Evolutionary conservation across 2,113 vertebrate genomes (phyloP).

Genomic region (Uria lomvia): DNA sequence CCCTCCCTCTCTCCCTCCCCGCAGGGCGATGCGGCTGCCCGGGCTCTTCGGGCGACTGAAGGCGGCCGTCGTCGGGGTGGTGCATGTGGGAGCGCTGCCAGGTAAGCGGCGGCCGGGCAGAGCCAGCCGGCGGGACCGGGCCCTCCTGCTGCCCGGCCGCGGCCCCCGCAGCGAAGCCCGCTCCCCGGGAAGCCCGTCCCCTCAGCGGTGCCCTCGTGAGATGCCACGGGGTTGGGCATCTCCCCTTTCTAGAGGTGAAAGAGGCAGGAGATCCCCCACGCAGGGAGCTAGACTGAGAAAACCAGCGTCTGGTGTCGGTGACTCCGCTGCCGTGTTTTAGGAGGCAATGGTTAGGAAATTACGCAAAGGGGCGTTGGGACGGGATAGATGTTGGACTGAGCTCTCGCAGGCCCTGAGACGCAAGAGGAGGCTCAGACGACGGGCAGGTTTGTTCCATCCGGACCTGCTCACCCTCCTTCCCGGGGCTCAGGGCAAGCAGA

Average conservation of each 20-base stretch:
- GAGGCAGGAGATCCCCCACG: fast-evolving
- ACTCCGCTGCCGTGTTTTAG: fast-evolving
- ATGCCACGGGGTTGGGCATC: neutral
- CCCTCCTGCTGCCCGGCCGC: too few species aligned
- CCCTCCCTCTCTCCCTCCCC: neutral
- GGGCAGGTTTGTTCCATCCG: neutral
- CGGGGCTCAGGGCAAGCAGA: neutral
- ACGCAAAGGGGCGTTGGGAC: fast-evolving
- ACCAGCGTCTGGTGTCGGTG: neutral
- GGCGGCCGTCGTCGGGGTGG: slow-evolving; percentile 81
- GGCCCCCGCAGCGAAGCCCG: neutral
- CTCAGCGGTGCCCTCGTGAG: fast-evolving
- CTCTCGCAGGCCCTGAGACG: neutral
- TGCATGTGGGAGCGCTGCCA: slow-evolving; percentile 84
- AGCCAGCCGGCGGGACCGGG: neutral
- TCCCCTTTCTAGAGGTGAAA: fast-evolving
- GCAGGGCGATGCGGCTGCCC: slow-evolving; percentile 69
- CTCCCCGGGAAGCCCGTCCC: too few species aligned
- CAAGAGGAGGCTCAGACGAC: neutral
- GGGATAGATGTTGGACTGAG: fast-evolving
- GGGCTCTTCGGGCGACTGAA: slow-evolving; percentile 74
- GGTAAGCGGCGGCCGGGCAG: slow-evolving; percentile 60
- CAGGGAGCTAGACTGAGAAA: fast-evolving
- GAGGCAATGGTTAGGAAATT: neutral
- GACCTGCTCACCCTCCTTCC: neutral